Evolutionary conservation across 2,113 vertebrate species (phyloP).

Genomic region (Castor canadensis): DNA sequence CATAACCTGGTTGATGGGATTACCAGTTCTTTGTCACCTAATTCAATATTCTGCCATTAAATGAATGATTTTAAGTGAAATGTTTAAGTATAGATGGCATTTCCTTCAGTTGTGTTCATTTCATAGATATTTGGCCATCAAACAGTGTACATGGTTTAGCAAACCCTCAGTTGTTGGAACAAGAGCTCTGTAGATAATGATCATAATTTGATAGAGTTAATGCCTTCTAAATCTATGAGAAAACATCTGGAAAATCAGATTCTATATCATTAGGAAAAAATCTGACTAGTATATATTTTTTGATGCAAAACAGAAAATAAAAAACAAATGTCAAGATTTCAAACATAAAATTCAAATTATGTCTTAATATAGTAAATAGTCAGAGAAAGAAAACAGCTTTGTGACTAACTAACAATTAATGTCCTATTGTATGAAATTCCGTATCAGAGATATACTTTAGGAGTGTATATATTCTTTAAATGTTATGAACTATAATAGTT

Average conservation of each 20-base stretch:
- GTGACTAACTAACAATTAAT: background rate
- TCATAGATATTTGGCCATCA: background rate
- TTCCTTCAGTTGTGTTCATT: background rate
- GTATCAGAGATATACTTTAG: conserved; percentile 16
- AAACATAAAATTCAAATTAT: background rate
- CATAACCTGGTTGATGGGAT: no score
- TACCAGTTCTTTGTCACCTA: background rate
- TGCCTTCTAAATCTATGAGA: conserved; percentile 14
- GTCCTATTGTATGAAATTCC: background rate
- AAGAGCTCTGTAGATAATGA: background rate
- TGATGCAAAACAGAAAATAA: background rate
- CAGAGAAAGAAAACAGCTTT: background rate
- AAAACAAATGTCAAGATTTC: background rate
- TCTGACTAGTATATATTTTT: background rate
- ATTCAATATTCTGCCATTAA: background rate
- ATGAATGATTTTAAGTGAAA: background rate
- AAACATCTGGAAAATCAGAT: background rate
- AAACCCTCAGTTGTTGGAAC: no score
- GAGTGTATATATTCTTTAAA: conserved; percentile 17
- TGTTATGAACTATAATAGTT: background rate
- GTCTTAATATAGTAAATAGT: background rate
- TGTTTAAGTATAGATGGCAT: background rate
- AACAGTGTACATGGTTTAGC: no score
- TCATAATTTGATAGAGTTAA: background rate
- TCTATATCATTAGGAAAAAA: background rate